A percentile compares a stretch with the other conserved stretches of the same genome.
These are phyloP conservation scores for Temnothorax rugatulus DNA, from an alignment of 2,888 invertebrate genomes.

Conservation along the genomic window DNA sequence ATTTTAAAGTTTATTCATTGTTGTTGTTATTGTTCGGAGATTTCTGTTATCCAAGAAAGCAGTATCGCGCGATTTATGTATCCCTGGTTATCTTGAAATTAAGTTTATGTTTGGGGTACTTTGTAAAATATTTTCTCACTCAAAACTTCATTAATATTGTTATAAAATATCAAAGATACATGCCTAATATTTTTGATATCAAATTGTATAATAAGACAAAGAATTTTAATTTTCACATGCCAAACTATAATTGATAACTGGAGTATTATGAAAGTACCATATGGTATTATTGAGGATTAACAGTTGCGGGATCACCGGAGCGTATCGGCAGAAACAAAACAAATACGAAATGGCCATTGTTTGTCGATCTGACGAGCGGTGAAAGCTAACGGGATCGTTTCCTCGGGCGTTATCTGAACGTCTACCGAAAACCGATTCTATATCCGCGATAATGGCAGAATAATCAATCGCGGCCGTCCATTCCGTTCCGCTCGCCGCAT, in stretches of 20 bases:
- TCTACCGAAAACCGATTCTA: conserved; percentile 37
- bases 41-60: neutral
- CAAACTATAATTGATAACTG: neutral
- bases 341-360: conserved; percentile 32
- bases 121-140: neutral
- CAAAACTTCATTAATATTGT: neutral
- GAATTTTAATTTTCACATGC: neutral
- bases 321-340: conserved; percentile 23
- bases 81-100: neutral
- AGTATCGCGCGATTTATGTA: neutral
- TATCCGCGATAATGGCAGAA: conserved; percentile 33
- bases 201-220: neutral
- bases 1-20: conserved; percentile 7
- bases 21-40: neutral
- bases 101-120: neutral
- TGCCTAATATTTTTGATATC: too few relatives aligned
- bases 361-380: conserved; percentile 38
- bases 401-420: conserved; percentile 22
- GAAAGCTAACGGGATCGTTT: conserved; percentile 37
- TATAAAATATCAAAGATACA: neutral
- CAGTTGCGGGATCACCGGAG: neutral
- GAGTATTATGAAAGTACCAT: neutral
- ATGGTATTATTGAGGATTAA: neutral
- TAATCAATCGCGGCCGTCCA: conserved; percentile 31
- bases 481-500: conserved; percentile 7